phyloP scores from a whole-genome alignment of 2,888 invertebrate genomes.

The Spodoptera littoralis region DNA sequence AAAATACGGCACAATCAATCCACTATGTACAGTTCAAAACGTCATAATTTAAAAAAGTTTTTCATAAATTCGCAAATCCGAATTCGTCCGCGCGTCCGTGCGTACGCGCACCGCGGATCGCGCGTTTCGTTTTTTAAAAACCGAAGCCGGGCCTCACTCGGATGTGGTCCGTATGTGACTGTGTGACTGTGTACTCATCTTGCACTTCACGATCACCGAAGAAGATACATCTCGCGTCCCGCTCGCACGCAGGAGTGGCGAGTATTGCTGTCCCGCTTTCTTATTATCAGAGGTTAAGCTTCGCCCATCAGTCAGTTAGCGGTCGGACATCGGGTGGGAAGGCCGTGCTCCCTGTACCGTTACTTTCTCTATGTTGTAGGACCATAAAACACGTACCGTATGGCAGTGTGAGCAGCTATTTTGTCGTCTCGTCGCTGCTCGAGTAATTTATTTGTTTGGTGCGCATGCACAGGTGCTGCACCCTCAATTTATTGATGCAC shows the following conservation, averaged over 20 bases:
- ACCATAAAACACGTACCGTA: slow-evolving; percentile 81
- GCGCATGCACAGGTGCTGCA: slow-evolving; percentile 71
- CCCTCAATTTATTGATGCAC: slow-evolving; percentile 57
- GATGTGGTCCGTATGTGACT: slow-evolving; percentile 88
- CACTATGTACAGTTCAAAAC: slow-evolving; percentile 61
- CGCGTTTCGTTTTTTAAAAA: slow-evolving; percentile 81
- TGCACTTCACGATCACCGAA: slow-evolving; percentile 88
- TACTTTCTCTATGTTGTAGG: slow-evolving; percentile 79
- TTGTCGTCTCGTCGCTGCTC: slow-evolving; percentile 72
- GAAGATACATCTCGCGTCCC: slow-evolving; percentile 82
- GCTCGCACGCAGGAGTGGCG: slow-evolving; percentile 61
- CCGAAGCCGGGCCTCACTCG: slow-evolving; percentile 84
- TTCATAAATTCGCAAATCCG: slow-evolving; percentile 62
- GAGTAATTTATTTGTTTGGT: slow-evolving; percentile 73
- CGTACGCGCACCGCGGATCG: slow-evolving; percentile 81
- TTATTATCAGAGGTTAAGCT: slow-evolving; percentile 88
- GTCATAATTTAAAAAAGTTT: slow-evolving; percentile 57
- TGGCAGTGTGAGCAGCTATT: slow-evolving; percentile 73
- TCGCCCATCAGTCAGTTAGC: slow-evolving; percentile 87
- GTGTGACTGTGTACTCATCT: slow-evolving; percentile 88
- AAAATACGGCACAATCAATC: slow-evolving; percentile 68
- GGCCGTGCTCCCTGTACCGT: slow-evolving; percentile 80
- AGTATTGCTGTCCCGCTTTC: slow-evolving; percentile 76
- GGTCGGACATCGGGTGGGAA: slow-evolving; percentile 82
- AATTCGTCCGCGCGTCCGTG: slow-evolving; percentile 77